phyloP scores from a whole-genome alignment of 2,797 vertebrate species.

The Schizopygopsis malacanthus region DNA sequence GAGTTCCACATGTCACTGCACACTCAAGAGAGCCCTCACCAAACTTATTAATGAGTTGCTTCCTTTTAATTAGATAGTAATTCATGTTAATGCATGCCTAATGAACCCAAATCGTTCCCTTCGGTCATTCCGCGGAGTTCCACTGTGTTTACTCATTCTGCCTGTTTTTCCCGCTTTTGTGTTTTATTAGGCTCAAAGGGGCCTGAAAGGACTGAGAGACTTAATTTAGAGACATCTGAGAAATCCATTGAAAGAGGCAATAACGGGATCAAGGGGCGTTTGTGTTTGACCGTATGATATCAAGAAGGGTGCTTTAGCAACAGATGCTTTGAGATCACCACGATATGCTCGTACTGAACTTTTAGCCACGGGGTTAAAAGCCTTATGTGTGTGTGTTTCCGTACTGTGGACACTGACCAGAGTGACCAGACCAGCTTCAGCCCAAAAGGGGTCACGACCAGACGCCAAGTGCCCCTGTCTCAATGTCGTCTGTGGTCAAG shows the following conservation, averaged over 20 bases:
- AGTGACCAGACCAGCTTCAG: constrained; percentile 59
- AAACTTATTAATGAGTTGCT: constrained; percentile 85
- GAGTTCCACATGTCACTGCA: constrained; percentile 53
- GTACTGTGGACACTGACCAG: background rate
- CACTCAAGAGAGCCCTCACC: constrained; percentile 73
- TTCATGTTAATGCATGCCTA: constrained; percentile 85
- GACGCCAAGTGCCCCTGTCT: constrained; percentile 63
- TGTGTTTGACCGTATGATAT: constrained; percentile 8
- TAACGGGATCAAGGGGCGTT: constrained; percentile 31
- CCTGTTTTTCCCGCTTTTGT: constrained; percentile 79
- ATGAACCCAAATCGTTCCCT: constrained; percentile 82
- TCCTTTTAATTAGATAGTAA: constrained; percentile 85
- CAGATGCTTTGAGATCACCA: constrained; percentile 11
- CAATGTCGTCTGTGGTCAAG: constrained; percentile 69
- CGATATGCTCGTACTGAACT: constrained; percentile 8
- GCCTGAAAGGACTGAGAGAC: constrained; percentile 62
- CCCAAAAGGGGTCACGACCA: constrained; percentile 60
- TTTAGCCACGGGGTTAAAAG: background rate
- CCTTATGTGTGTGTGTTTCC: constrained; percentile 18
- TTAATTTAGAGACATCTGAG: constrained; percentile 59
- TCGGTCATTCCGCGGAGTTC: constrained; percentile 78
- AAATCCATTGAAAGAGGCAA: constrained; percentile 33
- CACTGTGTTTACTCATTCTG: constrained; percentile 78
- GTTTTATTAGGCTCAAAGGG: constrained; percentile 71
- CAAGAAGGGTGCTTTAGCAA: constrained; percentile 26